Evolutionary conservation across 2,797 vertebrate genomes (phyloP).

Genomic region (Acridotheres tristis): DNA sequence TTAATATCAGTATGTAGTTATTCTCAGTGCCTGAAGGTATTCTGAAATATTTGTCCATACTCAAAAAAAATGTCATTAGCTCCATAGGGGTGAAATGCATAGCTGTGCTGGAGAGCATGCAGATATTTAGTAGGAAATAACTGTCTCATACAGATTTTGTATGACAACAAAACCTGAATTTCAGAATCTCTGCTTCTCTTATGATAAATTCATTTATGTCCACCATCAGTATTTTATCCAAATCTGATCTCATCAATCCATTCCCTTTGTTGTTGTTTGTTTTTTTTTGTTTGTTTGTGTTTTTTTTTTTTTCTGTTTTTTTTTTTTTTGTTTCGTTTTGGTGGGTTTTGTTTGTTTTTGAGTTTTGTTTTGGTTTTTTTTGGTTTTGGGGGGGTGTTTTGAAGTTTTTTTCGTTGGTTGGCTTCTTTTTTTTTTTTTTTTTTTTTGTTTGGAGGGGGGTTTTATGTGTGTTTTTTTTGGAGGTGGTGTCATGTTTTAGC

Average conservation of each 20-base stretch:
- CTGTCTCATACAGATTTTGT: not conserved
- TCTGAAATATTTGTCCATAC: not conserved
- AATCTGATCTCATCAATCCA: not conserved
- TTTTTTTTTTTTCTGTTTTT: too few species aligned
- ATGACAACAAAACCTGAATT: not conserved
- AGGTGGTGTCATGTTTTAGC: not conserved
- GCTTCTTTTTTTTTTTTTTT: too few species aligned
- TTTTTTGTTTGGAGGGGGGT: too few species aligned
- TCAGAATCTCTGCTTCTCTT: not conserved
- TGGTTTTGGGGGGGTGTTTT: too few species aligned
- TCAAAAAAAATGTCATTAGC: not conserved
- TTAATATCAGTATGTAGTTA: not conserved
- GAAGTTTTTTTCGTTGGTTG: too few species aligned
- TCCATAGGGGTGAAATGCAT: not conserved
- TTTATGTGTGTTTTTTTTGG: not conserved
- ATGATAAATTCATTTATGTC: not conserved
- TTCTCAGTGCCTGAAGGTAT: not conserved
- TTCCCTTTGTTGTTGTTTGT: fast-evolving
- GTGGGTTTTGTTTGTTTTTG: too few species aligned
- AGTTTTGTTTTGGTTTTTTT: too few species aligned
- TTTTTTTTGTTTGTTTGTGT: too few species aligned
- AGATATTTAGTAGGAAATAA: not conserved
- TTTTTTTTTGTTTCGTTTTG: too few species aligned
- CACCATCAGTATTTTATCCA: not conserved
- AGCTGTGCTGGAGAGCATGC: not conserved